These are phyloP conservation scores for Aleiodes testaceus DNA, from an alignment of 2,888 invertebrate genomes.

Conservation along the genomic window DNA sequence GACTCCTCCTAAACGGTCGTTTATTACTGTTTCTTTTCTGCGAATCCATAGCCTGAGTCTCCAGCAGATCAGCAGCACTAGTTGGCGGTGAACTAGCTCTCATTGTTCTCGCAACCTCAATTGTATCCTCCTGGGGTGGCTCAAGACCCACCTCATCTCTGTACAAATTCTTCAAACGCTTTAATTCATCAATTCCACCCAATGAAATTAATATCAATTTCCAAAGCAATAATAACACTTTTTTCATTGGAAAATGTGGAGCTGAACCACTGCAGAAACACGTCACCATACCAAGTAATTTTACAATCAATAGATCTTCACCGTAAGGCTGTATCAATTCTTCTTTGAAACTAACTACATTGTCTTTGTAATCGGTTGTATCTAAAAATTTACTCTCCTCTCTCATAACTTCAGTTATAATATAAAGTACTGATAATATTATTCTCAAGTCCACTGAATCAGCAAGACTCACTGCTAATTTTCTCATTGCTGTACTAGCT, in stretches of 20 bases:
- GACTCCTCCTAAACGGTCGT: slow-evolving; percentile 71
- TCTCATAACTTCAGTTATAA: slow-evolving; percentile 95
- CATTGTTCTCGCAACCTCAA: slow-evolving; percentile 95
- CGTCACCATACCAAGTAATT: slow-evolving; percentile 96
- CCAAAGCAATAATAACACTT: slow-evolving; percentile 95
- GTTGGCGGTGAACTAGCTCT: slow-evolving; percentile 96
- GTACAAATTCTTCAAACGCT: slow-evolving; percentile 83
- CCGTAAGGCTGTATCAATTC: slow-evolving; percentile 78
- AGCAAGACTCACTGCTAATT: slow-evolving; percentile 86
- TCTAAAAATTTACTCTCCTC: slow-evolving; percentile 75
- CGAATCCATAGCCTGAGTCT: slow-evolving; percentile 81
- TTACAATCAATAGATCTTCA: slow-evolving; percentile 90
- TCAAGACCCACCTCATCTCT: slow-evolving; percentile 83
- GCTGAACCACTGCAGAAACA: slow-evolving; percentile 96
- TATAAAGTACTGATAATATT: slow-evolving; percentile 93
- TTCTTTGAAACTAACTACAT: slow-evolving; percentile 77
- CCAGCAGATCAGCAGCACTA: slow-evolving; percentile 90
- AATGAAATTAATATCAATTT: slow-evolving; percentile 93
- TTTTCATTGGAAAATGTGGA: slow-evolving; percentile 99
- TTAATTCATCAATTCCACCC: slow-evolving; percentile 91
- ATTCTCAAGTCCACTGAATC: slow-evolving; percentile 95
- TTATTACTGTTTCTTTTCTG: slow-evolving; percentile 79
- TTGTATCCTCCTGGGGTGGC: slow-evolving; percentile 91
- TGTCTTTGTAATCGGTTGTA: slow-evolving; percentile 74
- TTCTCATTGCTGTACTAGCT: slow-evolving; percentile 82